These are phyloP conservation scores for Burhinus oedicnemus DNA, from an alignment of 2,113 vertebrate species.

Conservation along the genomic window DNA sequence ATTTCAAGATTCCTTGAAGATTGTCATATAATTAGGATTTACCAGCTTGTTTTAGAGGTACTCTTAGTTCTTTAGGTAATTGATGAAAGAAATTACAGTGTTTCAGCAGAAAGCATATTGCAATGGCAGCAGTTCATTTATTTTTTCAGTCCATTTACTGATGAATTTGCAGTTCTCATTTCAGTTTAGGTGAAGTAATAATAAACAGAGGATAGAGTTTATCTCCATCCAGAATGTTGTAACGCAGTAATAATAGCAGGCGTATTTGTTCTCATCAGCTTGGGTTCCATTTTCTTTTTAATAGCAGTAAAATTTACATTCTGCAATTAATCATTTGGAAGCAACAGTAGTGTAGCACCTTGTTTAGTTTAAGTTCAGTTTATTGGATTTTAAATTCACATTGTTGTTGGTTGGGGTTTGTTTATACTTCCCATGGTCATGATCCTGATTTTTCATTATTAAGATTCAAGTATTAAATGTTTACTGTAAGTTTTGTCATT, in stretches of 20 bases:
- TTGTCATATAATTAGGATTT: background rate
- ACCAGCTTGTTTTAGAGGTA: background rate
- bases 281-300: background rate
- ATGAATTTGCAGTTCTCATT: slow-evolving; percentile 36
- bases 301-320: background rate
- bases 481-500: background rate
- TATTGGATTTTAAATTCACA: background rate
- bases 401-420: background rate
- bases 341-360: background rate
- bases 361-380: background rate
- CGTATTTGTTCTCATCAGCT: background rate
- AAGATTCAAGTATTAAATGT: background rate
- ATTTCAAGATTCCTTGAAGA: background rate
- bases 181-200: background rate
- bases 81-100: background rate
- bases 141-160: slow-evolving; percentile 35
- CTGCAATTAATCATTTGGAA: slow-evolving; percentile 17
- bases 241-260: background rate
- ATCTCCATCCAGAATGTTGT: background rate
- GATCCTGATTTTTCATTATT: background rate
- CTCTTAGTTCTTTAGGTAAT: background rate
- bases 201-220: background rate
- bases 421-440: background rate
- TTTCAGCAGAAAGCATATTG: slow-evolving; percentile 14
- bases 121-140: slow-evolving; percentile 5